Conservation (phyloP, 30 jellyfish, hydroid and myxozoan genomes). For the Sanderia malayensis region DNA sequence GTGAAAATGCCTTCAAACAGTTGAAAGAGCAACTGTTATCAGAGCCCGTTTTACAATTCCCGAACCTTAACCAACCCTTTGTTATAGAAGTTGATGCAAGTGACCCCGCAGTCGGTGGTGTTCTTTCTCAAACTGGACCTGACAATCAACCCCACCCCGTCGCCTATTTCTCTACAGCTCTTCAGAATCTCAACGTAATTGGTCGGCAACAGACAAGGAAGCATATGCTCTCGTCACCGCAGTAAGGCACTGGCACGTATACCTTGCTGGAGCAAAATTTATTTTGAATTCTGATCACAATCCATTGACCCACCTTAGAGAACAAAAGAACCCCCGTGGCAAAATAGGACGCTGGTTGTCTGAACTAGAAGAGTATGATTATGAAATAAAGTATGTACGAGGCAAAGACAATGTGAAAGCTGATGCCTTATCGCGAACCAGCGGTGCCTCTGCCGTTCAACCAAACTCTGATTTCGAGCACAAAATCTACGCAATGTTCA, state of each 20-base stretch:
- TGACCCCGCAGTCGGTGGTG: slow-evolving; percentile 22
- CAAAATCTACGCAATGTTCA: slow-evolving; percentile 10
- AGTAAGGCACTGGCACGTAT: slow-evolving; percentile 31
- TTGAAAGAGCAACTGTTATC: neutral
- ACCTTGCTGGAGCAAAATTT: slow-evolving; percentile 23
- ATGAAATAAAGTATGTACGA: slow-evolving; percentile 4
- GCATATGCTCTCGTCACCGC: slow-evolving; percentile 20
- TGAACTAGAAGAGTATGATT: slow-evolving; percentile 20
- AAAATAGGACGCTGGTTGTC: slow-evolving; percentile 25
- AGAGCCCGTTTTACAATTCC: slow-evolving; percentile 10
- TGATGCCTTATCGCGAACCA: slow-evolving; percentile 18
- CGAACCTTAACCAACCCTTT: slow-evolving; percentile 17
- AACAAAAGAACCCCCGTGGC: slow-evolving; percentile 27
- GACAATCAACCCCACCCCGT: slow-evolving; percentile 11
- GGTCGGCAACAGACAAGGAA: slow-evolving; percentile 32
- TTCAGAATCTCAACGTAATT: slow-evolving; percentile 2
- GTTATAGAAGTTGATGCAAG: slow-evolving; percentile 17
- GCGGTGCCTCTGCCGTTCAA: slow-evolving; percentile 5
- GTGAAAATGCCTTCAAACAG: slow-evolving; percentile 5
- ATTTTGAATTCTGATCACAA: slow-evolving; percentile 19
- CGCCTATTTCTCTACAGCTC: slow-evolving; percentile 3
- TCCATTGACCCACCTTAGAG: slow-evolving; percentile 16
- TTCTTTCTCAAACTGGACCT: slow-evolving; percentile 2
- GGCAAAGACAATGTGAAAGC: slow-evolving; percentile 23
- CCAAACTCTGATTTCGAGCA: slow-evolving; percentile 3